phyloP scores from a whole-genome alignment of 2,113 vertebrate species.

The Labeo catla region DNA sequence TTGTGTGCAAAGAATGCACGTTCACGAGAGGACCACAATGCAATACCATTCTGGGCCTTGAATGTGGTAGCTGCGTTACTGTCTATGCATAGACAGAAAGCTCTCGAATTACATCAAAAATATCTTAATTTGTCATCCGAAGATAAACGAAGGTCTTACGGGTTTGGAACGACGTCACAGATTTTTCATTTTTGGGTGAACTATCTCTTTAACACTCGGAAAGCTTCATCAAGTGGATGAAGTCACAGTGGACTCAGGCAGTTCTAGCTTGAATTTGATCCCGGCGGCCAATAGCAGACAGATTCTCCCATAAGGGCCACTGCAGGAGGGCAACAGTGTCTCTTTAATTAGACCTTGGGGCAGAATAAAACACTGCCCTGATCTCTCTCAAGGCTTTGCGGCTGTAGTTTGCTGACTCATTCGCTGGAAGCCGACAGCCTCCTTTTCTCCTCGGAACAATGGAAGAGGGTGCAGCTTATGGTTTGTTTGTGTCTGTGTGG shows the following conservation, averaged over 20 bases:
- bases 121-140: no score
- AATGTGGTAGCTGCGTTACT: no score
- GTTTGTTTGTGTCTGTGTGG: slow-evolving; percentile 54
- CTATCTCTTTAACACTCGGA: neutral
- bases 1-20: no score
- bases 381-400: slow-evolving; percentile 28
- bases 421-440: slow-evolving; percentile 4
- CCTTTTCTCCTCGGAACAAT: slow-evolving; percentile 16
- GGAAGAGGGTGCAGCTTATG: slow-evolving; percentile 25
- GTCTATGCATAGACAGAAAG: no score
- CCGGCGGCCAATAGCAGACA: slow-evolving; percentile 9
- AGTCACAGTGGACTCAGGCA: slow-evolving; percentile 7
- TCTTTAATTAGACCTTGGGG: slow-evolving; percentile 48
- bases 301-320: slow-evolving; percentile 28
- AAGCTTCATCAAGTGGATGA: slow-evolving; percentile 21
- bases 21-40: no score
- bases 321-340: slow-evolving; percentile 13
- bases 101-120: no score
- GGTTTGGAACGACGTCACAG: no score
- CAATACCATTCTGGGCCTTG: no score
- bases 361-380: slow-evolving; percentile 33
- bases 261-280: slow-evolving; percentile 8
- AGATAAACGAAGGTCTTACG: no score
- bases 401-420: neutral
- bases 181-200: no score